Percentiles rank a stretch among this genome's conserved stretches.
Conservation (phyloP, 2,888 invertebrate genomes). For the Synanthedon myopaeformis region DNA sequence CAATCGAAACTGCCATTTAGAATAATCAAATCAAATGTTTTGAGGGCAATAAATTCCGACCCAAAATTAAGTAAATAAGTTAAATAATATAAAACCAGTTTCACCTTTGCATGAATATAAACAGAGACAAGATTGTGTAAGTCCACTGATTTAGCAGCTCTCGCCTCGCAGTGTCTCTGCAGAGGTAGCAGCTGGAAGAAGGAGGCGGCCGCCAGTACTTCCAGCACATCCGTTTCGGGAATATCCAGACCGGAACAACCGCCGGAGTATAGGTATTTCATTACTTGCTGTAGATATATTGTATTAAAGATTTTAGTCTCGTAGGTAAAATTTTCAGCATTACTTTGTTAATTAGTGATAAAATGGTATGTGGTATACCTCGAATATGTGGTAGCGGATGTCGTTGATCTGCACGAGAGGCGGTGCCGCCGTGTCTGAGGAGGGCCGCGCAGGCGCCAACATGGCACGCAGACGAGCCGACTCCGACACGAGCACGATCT, state of each 20-base stretch:
- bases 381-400: constrained; percentile 92
- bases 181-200: constrained; percentile 91
- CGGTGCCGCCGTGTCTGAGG: constrained; percentile 43
- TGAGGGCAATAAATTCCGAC: background rate
- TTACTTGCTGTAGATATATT: constrained; percentile 78
- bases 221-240: constrained; percentile 83
- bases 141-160: constrained; percentile 86
- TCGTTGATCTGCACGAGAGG: constrained; percentile 93
- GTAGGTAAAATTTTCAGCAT: too few relatives aligned
- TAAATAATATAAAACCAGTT: background rate
- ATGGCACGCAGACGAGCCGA: constrained; percentile 88
- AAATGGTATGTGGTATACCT: constrained; percentile 75
- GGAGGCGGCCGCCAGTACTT: constrained; percentile 91
- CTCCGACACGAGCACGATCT: constrained; percentile 92
- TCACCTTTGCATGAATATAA: constrained; percentile 92
- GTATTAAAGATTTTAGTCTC: too few relatives aligned
- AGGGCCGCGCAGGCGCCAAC: constrained; percentile 67
- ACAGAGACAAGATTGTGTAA: constrained; percentile 91
- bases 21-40: too few relatives aligned
- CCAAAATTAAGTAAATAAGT: background rate
- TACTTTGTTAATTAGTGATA: too few relatives aligned
- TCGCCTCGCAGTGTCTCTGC: constrained; percentile 85
- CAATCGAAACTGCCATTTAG: constrained; percentile 2
- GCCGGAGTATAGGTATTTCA: constrained; percentile 93
- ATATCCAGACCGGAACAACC: constrained; percentile 84